Evolutionary conservation across 2,113 vertebrate genomes (phyloP).

Genomic region (Cricetomys ansorgei): DNA sequence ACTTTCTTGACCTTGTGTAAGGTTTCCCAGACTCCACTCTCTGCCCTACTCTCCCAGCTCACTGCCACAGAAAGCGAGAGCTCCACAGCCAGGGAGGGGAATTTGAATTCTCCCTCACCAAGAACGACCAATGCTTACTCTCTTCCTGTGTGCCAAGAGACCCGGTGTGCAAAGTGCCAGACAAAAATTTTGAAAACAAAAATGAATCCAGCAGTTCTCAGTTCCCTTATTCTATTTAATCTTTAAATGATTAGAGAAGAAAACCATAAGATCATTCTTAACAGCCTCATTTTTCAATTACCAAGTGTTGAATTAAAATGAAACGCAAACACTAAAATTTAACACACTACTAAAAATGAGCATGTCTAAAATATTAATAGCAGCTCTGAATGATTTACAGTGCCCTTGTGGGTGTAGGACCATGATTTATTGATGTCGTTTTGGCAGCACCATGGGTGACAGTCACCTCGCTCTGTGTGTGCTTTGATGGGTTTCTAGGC

Average conservation of each 20-base stretch:
- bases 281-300: conserved; percentile 72
- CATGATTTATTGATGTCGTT: conserved; percentile 81
- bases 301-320: conserved; percentile 72
- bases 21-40: background rate
- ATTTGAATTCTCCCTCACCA: background rate
- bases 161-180: background rate
- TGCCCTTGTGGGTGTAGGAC: conserved; percentile 72
- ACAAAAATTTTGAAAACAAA: conserved; percentile 23
- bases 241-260: conserved; percentile 50
- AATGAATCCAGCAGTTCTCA: background rate
- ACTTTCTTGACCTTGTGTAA: background rate
- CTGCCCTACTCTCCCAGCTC: background rate
- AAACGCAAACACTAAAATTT: conserved; percentile 73
- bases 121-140: background rate
- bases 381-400: conserved; percentile 80
- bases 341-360: conserved; percentile 76
- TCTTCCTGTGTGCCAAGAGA: background rate
- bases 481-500: conserved; percentile 54
- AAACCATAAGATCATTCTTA: conserved; percentile 55
- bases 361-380: conserved; percentile 79
- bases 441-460: conserved; percentile 69
- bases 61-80: background rate
- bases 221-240: conserved; percentile 46
- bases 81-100: background rate
- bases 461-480: conserved; percentile 56